Evolutionary conservation across 2,888 invertebrate species (phyloP).

Genomic region (Pammene fasciana): DNA sequence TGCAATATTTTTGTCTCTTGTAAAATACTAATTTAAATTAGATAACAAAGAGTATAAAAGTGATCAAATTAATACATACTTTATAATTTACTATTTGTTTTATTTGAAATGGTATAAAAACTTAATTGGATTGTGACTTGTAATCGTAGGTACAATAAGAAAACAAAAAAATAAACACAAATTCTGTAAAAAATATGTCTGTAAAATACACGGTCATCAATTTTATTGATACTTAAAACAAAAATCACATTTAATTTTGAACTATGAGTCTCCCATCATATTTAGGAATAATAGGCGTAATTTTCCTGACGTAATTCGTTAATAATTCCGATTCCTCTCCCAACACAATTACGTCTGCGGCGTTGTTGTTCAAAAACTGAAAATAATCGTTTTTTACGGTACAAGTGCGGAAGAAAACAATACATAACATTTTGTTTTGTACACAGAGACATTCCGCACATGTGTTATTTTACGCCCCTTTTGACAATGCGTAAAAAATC

Average conservation of each 20-base stretch:
- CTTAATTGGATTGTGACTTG: too few relatives aligned
- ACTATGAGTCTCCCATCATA: constrained; percentile 80
- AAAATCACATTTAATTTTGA: constrained; percentile 52
- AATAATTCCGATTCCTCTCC: constrained; percentile 79
- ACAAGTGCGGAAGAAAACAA: constrained; percentile 2
- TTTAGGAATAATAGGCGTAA: constrained; percentile 77
- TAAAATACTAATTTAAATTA: too few relatives aligned
- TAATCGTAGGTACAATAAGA: too few relatives aligned
- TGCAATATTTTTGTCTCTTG: too few relatives aligned
- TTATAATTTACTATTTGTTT: too few relatives aligned
- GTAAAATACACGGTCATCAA: constrained; percentile 5
- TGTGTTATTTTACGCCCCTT: too few relatives aligned
- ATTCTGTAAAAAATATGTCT: neutral
- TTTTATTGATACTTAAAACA: constrained; percentile 19
- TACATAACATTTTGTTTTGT: too few relatives aligned
- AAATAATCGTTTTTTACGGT: constrained; percentile 45
- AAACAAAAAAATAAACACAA: constrained; percentile 46
- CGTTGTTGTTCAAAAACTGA: constrained; percentile 71
- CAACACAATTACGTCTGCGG: constrained; percentile 68
- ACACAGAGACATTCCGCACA: too few relatives aligned
- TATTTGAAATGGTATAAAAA: too few relatives aligned
- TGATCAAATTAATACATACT: too few relatives aligned
- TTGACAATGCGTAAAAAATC: too few relatives aligned
- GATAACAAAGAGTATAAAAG: too few relatives aligned
- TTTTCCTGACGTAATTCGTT: constrained; percentile 73